Conservation (phyloP, 2,797 vertebrate species). For the Diplodus puntazzo region DNA sequence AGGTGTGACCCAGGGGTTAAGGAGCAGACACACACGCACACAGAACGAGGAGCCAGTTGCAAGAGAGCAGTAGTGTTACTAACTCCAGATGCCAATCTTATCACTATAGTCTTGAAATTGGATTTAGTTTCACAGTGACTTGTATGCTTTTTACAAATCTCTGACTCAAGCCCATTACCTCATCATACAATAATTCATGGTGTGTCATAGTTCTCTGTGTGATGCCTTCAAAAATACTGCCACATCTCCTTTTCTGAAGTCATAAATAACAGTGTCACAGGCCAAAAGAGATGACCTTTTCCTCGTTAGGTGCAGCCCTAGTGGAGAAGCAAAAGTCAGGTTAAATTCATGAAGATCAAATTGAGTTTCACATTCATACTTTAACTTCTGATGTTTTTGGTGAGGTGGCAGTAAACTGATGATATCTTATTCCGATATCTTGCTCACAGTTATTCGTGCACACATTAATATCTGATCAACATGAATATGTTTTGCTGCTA, state of each 20-base stretch:
- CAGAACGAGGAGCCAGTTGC: background rate
- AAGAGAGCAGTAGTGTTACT: background rate
- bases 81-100: conserved; percentile 7
- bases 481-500: background rate
- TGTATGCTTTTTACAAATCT: background rate
- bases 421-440: background rate
- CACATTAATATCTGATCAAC: conserved; percentile 5
- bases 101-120: background rate
- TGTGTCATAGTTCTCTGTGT: background rate
- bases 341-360: background rate
- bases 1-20: conserved; percentile 80
- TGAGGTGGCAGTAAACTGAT: background rate
- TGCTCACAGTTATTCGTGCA: background rate
- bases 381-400: conserved; percentile 1
- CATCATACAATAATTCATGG: background rate
- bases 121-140: background rate
- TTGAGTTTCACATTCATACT: background rate
- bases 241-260: background rate
- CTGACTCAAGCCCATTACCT: background rate
- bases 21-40: conserved; percentile 27
- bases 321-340: background rate
- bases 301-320: no score
- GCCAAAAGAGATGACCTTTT: no score
- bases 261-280: no score
- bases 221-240: background rate